Evolutionary conservation across 2,888 invertebrate species (phyloP).

Genomic region (Plagodis dolabraria): DNA sequence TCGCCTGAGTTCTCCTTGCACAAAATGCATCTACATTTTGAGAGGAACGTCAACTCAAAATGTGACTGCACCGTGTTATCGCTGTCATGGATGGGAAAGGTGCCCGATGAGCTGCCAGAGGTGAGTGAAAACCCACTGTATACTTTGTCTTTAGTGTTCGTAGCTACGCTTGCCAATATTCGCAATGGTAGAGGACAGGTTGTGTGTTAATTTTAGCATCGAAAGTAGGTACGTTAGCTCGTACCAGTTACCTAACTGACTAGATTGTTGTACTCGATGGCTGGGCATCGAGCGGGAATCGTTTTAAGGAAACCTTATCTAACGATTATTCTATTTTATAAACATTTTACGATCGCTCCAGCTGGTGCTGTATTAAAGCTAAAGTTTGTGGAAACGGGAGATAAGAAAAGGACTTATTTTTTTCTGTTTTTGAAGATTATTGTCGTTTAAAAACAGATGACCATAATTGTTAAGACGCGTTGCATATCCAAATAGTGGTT

Average conservation of each 20-base stretch:
- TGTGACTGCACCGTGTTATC: constrained; percentile 98
- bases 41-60: constrained; percentile 95
- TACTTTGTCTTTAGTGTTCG: constrained; percentile 16
- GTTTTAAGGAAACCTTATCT: not conserved
- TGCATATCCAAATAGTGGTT: no score
- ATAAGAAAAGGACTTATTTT: no score
- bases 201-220: constrained; percentile 32
- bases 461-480: no score
- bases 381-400: not conserved
- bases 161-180: constrained; percentile 20
- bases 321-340: constrained; percentile 2
- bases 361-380: not conserved
- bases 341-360: constrained; percentile 1
- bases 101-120: constrained; percentile 97
- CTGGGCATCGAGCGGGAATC: constrained; percentile 2
- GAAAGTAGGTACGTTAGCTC: constrained; percentile 12
- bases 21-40: constrained; percentile 97
- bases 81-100: constrained; percentile 99
- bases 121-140: constrained; percentile 78
- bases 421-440: no score
- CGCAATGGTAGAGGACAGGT: constrained; percentile 19
- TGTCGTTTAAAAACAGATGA: no score
- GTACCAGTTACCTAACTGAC: constrained; percentile 32
- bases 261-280: constrained; percentile 11
- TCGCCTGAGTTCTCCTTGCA: constrained; percentile 43